phyloP scores from a whole-genome alignment of 1,140 invertebrate genomes.

The Ips nitidus region DNA sequence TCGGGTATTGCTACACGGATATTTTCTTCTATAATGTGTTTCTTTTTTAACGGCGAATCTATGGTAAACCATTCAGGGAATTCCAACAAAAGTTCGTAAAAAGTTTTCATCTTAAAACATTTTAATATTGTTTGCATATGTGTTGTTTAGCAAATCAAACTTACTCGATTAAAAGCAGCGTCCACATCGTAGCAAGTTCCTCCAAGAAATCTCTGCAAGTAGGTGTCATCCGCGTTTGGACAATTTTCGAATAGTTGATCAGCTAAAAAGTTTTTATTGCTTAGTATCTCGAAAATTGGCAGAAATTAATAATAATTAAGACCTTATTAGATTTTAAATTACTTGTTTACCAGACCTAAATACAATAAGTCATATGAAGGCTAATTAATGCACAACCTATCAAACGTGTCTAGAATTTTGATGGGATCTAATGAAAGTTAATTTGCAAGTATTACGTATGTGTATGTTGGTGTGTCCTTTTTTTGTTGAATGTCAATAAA shows the following conservation, averaged over 20 bases:
- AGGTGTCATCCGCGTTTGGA: constrained; percentile 42
- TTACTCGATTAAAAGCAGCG: constrained; percentile 46
- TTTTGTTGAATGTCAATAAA: no score
- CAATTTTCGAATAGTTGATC: constrained; percentile 28
- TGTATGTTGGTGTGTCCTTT: no score
- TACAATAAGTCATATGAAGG: no score
- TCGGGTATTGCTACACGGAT: constrained; percentile 43
- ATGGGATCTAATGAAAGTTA: no score
- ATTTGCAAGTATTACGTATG: no score
- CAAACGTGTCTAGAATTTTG: no score
- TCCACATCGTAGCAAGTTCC: constrained; percentile 44
- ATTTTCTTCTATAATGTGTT: constrained; percentile 43
- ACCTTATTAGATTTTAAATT: no score
- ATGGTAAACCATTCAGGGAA: constrained; percentile 49
- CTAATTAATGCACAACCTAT: no score
- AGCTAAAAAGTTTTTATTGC: constrained; percentile 16
- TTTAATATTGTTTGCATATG: neutral
- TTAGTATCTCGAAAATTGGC: no score
- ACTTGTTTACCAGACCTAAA: no score
- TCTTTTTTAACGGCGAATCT: constrained; percentile 39
- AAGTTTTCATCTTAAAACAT: constrained; percentile 45
- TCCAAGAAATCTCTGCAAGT: constrained; percentile 45
- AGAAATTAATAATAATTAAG: no score
- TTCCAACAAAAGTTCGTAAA: constrained; percentile 43
- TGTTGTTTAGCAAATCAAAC: constrained; percentile 1